Evolutionary conservation across 1,140 invertebrate genomes (phyloP).

Genomic region (Pectinophora gossypiella): DNA sequence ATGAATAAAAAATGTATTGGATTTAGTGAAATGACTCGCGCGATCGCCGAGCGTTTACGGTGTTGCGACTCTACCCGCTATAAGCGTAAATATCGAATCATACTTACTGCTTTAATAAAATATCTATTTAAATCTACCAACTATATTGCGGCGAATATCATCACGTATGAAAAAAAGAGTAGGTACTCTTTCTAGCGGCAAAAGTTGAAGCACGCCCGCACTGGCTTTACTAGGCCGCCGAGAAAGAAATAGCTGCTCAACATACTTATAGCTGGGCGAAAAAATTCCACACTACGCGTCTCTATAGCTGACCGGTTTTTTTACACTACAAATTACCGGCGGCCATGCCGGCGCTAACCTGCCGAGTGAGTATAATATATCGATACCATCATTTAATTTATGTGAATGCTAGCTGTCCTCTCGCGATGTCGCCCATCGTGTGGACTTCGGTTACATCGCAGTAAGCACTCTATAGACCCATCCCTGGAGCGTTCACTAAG

Average conservation of each 20-base stretch:
- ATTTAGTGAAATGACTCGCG: slow-evolving; percentile 68
- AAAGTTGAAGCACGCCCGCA: too few relatives aligned
- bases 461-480: too few relatives aligned
- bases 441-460: too few relatives aligned
- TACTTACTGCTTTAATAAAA: neutral
- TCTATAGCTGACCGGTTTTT: slow-evolving; percentile 1
- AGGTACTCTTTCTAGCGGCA: neutral
- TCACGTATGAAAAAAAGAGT: neutral
- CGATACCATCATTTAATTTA: too few relatives aligned
- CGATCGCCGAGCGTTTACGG: slow-evolving; percentile 36
- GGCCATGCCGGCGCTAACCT: too few relatives aligned
- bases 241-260: neutral
- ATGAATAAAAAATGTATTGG: slow-evolving; percentile 76
- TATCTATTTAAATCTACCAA: neutral
- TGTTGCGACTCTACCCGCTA: slow-evolving; percentile 34
- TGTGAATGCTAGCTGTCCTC: too few relatives aligned
- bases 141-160: neutral
- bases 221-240: too few relatives aligned
- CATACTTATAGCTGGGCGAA: neutral
- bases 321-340: neutral
- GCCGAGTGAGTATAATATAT: too few relatives aligned
- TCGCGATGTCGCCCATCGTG: too few relatives aligned
- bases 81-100: slow-evolving; percentile 43
- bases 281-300: neutral
- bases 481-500: too few relatives aligned